Evolutionary conservation across 2,888 invertebrate genomes (phyloP).

Genomic region (Eupelmus urozonus): DNA sequence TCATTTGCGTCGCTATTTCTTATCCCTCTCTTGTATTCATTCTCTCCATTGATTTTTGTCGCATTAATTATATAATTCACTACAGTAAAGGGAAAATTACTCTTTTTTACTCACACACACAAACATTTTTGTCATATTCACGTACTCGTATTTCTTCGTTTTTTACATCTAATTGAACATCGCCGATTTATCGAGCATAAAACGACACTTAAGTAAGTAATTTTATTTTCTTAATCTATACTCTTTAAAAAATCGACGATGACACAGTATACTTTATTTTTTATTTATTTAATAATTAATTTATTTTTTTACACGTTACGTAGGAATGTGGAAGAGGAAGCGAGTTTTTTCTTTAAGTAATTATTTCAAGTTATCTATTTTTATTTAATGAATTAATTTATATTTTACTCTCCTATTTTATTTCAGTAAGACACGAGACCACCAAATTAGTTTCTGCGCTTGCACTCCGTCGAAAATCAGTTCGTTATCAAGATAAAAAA

Average conservation of each 20-base stretch:
- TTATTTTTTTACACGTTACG: conserved; percentile 49
- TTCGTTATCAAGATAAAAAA: background rate
- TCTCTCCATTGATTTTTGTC: background rate
- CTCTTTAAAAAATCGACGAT: conserved; percentile 50
- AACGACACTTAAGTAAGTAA: conserved; percentile 52
- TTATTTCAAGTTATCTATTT: conserved; percentile 43
- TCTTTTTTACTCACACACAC: background rate
- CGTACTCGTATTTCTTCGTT: conserved; percentile 1
- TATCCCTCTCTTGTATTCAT: background rate
- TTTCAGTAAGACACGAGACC: conserved; percentile 55
- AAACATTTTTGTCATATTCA: background rate
- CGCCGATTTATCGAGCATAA: conserved; percentile 51
- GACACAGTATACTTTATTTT: conserved; percentile 41
- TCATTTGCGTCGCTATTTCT: background rate
- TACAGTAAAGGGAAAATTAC: conserved; percentile 5
- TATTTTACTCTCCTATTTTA: conserved; percentile 1
- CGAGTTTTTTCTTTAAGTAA: conserved; percentile 40
- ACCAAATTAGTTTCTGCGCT: conserved; percentile 24
- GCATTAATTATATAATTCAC: background rate
- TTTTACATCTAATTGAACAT: conserved; percentile 44
- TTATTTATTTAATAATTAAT: conserved; percentile 37
- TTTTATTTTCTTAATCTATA: conserved; percentile 24
- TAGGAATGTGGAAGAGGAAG: conserved; percentile 60
- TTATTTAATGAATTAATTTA: conserved; percentile 14
- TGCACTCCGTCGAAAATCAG: background rate